Base-by-base conservation (phyloP, 2,797 vertebrate species). In the Sus cebifrons region DNA sequence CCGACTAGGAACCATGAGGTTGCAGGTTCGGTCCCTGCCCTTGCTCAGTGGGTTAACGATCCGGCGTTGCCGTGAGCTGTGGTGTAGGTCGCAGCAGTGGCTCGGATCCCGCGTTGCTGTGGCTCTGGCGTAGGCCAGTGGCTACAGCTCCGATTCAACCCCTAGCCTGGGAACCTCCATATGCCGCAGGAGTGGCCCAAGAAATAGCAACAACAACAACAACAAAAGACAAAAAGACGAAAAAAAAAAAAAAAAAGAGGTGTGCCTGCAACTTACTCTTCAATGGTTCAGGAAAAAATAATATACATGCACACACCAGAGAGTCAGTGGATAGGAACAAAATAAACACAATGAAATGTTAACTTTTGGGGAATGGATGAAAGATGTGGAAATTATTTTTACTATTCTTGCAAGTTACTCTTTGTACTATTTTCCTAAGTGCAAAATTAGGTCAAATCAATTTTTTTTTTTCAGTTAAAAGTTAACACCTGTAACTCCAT, bases 391-490 rank as follows among this genome's bases (percentile, higher is more conserved):
- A 71, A 87, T 93, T 75, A 32, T 79, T 60, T 77, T 73, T 74
- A 58, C 40, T 40, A 7, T 74, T 36, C 64, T 87, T 92, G 13
- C 62, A 64, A 86, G 9, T 29, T 21, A 49, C 9, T 49, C 44
- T 49, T 49, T 49, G 44, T 5, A 49, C 44, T 49, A 49, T 73
- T 92, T 92, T 67, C 73, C 20, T 67, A 52, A 65, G 32, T 49
- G 40, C 65, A 79, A 94, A 94, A 62, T 83, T 21, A 83, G 25
- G 21, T n/a, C 64, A 54, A 92, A 90, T 89, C 25, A n/a, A 36
- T 32, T 67, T 94, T 32, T 67, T 94, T 36, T 36, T 36, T 77
- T 78, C 67, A 29, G n/a, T 75, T 64, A 62, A 79, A 36, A 89
- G 29, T 18, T 3, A 25, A 36, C 14, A 4, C 54, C 56, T 29